Evolutionary conservation across 2,888 invertebrate genomes (phyloP), one percentile per base, ranked within the genome.

Genomic region (Heliconius aoede): DNA sequence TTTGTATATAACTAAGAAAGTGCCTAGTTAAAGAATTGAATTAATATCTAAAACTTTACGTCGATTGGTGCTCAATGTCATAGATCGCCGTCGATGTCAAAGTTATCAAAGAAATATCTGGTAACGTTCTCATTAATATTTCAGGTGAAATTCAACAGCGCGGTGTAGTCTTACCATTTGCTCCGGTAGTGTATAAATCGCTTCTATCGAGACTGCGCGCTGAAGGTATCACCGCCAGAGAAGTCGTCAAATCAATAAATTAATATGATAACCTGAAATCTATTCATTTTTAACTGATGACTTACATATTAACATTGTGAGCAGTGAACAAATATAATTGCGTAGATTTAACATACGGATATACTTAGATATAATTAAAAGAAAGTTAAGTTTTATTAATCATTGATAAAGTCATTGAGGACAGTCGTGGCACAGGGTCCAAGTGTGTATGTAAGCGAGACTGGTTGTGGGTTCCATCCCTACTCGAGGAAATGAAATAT

Each of bases 101-200:
- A 55, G n/a, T 55, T 55, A 55, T n/a, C 18, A n/a, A n/a, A 55
- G n/a, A 55, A 55, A 55, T n/a, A n/a, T n/a, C n/a, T 55, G 9
- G 4, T 55, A 55, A 55, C 9, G 18, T 55, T n/a, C 2, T 9
- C n/a, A 26, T 64, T 11, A 32, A 51, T 4, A 64, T 87, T 91
- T 62, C 87, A 98, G 98, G 98, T 85, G 99, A 99, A 94, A 99
- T 99, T 84, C 99, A 99, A 92, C 96, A 97, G 81, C 97, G 97
- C 78, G 99, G 99, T 5, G 97, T 98, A 80, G 96, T 99, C 24
- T 93, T 99, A 61, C 99, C 99, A 0, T 97, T 99, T 86, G 96
- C 97, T 0, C 96, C 97, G 0, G 98, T 99, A 77, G 98, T 99
- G 79, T 99, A 99, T 94, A 95, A 97, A 79, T 98, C 99, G 0